These are phyloP conservation scores for Ctenodactylus gundi DNA, from an alignment of 2,113 vertebrate genomes.

Conservation along the genomic window DNA sequence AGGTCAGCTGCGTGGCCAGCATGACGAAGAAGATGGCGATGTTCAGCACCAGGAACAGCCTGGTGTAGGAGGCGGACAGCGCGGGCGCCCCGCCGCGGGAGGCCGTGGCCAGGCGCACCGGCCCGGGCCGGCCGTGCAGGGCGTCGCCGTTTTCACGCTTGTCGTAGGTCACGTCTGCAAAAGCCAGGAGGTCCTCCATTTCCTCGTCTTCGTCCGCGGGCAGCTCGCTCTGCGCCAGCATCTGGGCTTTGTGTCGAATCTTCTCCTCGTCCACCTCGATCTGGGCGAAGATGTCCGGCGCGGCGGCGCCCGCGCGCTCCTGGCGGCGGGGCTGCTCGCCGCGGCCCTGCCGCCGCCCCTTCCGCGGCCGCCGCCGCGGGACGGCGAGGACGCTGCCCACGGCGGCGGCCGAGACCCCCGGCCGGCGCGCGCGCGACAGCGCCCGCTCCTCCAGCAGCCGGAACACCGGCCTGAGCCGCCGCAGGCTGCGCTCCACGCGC, in stretches of 20 bases:
- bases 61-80: slow-evolving; percentile 90
- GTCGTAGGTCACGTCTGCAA: slow-evolving; percentile 86
- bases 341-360: slow-evolving; percentile 79
- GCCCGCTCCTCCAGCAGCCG: slow-evolving; percentile 96
- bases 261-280: slow-evolving; percentile 94
- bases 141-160: slow-evolving; percentile 85
- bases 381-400: slow-evolving; percentile 93
- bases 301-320: slow-evolving; percentile 83
- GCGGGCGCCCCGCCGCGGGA: slow-evolving; percentile 82
- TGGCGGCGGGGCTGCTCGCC: slow-evolving; percentile 91
- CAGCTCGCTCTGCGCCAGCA: slow-evolving; percentile 89
- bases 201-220: slow-evolving; percentile 91
- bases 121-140: slow-evolving; percentile 85
- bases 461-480: slow-evolving; percentile 94
- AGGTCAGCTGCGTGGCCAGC: slow-evolving; percentile 92
- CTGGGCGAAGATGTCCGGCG: slow-evolving; percentile 97
- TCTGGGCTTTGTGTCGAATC: slow-evolving; percentile 90
- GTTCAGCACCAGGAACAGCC: slow-evolving; percentile 95
- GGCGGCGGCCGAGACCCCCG: no score
- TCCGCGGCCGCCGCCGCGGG: slow-evolving; percentile 86
- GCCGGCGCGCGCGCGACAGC: slow-evolving; percentile 91
- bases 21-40: slow-evolving; percentile 96
- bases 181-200: slow-evolving; percentile 93
- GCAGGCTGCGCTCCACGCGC: slow-evolving; percentile 92
- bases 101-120: slow-evolving; percentile 83